These are phyloP conservation scores for Anastrepha obliqua DNA, from an alignment of 1,140 invertebrate species.

Conservation along the genomic window DNA sequence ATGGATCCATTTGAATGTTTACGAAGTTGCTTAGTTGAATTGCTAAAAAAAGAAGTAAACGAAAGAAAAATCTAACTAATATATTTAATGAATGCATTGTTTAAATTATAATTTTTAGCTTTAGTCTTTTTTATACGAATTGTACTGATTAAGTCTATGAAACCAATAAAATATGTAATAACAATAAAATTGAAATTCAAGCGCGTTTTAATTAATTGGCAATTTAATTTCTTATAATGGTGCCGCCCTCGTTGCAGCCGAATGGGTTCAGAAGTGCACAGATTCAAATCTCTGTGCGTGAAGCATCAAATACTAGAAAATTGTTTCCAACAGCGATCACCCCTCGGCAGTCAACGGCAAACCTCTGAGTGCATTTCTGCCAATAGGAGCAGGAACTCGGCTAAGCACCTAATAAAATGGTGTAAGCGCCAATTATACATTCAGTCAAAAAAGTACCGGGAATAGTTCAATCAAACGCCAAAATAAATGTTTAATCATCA, in stretches of 20 bases:
- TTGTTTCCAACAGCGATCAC: too few relatives aligned
- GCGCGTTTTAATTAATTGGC: background rate
- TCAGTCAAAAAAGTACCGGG: too few relatives aligned
- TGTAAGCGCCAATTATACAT: too few relatives aligned
- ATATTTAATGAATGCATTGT: slow-evolving; percentile 46
- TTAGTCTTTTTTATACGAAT: slow-evolving; percentile 66
- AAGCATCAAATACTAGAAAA: too few relatives aligned
- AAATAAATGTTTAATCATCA: too few relatives aligned
- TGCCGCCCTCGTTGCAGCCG: background rate
- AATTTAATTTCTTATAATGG: background rate
- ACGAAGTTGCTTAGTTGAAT: slow-evolving; percentile 34
- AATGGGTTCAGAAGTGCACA: background rate
- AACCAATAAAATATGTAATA: slow-evolving; percentile 55
- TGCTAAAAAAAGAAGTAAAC: slow-evolving; percentile 21
- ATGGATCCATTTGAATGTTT: slow-evolving; percentile 45
- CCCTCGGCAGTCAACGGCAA: too few relatives aligned
- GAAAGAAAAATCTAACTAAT: slow-evolving; percentile 34
- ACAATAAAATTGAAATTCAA: background rate
- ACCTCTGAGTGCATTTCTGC: too few relatives aligned
- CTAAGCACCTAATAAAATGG: too few relatives aligned
- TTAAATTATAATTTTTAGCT: slow-evolving; percentile 51
- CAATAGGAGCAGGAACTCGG: too few relatives aligned
- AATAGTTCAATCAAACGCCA: too few relatives aligned
- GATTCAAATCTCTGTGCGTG: too few relatives aligned
- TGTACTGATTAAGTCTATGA: slow-evolving; percentile 73